Percentiles rank a stretch among this genome's conserved stretches.
phyloP scores from a whole-genome alignment of 2,888 invertebrate genomes.

The Sesia bembeciformis region DNA sequence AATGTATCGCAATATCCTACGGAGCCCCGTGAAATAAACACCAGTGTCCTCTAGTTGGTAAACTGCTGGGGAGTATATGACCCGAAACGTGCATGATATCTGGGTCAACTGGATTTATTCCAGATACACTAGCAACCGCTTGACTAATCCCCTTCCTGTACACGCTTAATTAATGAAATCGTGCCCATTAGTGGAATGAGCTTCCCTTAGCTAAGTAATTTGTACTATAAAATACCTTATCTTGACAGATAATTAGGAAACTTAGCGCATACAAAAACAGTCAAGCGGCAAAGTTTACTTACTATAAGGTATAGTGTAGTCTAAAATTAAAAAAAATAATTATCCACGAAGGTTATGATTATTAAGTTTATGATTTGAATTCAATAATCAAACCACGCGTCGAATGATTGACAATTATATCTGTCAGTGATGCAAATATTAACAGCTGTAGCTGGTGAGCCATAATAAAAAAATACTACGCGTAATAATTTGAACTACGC shows the following conservation, averaged over 20 bases:
- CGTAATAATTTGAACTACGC: background rate
- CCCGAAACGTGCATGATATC: constrained; percentile 6
- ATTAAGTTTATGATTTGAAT: background rate
- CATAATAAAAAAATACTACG: background rate
- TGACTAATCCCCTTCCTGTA: constrained; percentile 11
- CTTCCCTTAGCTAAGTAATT: background rate
- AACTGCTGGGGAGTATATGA: constrained; percentile 4
- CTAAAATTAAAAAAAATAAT: no score
- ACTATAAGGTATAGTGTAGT: no score
- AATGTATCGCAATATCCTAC: background rate
- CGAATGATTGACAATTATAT: background rate
- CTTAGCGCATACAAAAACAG: no score
- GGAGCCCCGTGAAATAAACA: background rate
- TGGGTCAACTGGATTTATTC: constrained; percentile 28
- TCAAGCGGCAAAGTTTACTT: no score
- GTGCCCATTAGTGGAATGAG: background rate
- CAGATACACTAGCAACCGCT: constrained; percentile 13
- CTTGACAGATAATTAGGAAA: no score
- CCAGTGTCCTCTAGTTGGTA: constrained; percentile 7
- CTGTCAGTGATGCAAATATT: background rate
- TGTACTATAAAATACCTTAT: no score
- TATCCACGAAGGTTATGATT: no score
- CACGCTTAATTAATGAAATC: constrained; percentile 1
- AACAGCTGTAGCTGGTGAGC: background rate
- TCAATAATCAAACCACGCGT: background rate